phyloP scores from a whole-genome alignment of 2,797 vertebrate genomes.

The Melanotaenia maccullochi region DNA sequence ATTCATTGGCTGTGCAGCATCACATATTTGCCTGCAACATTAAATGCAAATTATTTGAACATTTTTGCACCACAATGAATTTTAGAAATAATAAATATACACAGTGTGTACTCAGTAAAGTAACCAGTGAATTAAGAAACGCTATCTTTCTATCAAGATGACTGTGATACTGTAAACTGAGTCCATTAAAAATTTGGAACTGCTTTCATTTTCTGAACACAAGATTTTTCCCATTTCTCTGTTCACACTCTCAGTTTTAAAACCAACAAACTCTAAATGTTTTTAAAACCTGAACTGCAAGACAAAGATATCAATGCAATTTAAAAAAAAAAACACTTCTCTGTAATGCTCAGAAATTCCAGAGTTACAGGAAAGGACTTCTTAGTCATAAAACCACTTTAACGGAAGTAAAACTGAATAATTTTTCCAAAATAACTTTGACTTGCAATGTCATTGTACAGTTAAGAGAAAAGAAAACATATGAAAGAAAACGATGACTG shows the following conservation, averaged over 20 bases:
- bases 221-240: not conserved
- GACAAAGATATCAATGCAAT: slow-evolving; percentile 18
- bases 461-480: not conserved
- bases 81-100: not conserved
- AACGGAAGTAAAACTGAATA: slow-evolving; percentile 32
- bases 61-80: not conserved
- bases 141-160: too few species aligned
- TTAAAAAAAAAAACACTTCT: slow-evolving; percentile 11
- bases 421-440: slow-evolving; percentile 32
- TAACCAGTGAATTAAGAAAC: not conserved
- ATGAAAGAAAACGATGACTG: too few species aligned
- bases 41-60: too few species aligned
- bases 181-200: too few species aligned
- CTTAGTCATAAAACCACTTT: slow-evolving; percentile 47
- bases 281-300: not conserved
- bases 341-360: slow-evolving; percentile 35
- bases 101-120: not conserved
- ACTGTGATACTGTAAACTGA: too few species aligned
- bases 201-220: not conserved
- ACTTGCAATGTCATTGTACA: slow-evolving; percentile 6
- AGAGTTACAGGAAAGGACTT: slow-evolving; percentile 18
- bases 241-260: slow-evolving; percentile 9
- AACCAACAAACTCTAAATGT: not conserved
- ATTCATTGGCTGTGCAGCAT: not conserved
- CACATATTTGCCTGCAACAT: not conserved